Base-by-base conservation (phyloP, 1,140 invertebrate species). In the Battus philenor region DNA sequence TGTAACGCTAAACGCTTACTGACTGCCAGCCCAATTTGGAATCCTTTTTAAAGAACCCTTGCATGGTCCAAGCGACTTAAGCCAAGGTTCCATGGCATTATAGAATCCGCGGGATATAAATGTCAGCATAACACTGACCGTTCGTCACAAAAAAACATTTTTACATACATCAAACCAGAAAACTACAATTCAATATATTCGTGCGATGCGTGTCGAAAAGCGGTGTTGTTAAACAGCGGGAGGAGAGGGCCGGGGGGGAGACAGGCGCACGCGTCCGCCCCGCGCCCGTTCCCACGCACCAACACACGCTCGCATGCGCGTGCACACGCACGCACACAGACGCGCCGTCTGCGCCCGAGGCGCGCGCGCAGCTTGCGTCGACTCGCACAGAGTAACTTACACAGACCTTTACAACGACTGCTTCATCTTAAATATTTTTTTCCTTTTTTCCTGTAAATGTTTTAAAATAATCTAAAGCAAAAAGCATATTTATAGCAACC, bases 281-380 rank as follows among this genome's bases (percentile, higher is more conserved):
- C 61, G 55, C 47, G 57, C 53, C 58, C 68, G 74, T 80, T 77
- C 79, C 72, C 76, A 77, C 74, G 71, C 72, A 61, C 64, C 52
- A 68, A 52, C 72, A 68, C 72, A 66, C 46, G 58, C 50, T 46
- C 59, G 44, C 46, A 41, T 44, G 33, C 31, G 6, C 16, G 50
- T 20, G 47, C 41, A 32, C 31, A 32, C 58, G 51, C 68, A 49
- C 41, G 50, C 53, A 47, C 57, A 2, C 6, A 13, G 13, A 50
- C 50, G 63, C 32, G 49, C 47, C 57, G 8, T 8, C 13, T 18
- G 52, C 50, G 63, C 32, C 49, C 47, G 50, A 31, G 38, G 29
- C 43, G 57, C 59, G 53, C 59, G 57, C 50, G 52, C 54, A 54
- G 50, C 47, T 45, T 49, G 51, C 51, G 52, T 43, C 27, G 39